Base-by-base conservation (phyloP, 2,888 invertebrate genomes). In the Taphrorychus bicolor region DNA sequence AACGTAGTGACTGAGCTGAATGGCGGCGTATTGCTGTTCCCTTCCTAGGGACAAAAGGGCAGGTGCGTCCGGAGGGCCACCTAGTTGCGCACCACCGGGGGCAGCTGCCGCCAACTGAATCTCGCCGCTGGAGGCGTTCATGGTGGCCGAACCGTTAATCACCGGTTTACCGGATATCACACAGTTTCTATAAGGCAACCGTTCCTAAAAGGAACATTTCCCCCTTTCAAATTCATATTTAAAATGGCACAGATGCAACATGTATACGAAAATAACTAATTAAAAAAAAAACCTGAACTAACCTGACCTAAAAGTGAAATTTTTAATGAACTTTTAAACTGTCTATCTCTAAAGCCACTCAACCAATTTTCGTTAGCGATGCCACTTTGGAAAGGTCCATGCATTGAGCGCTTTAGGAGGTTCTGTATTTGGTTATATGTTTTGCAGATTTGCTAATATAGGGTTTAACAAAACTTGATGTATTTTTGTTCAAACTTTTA, bases 1-100 rank as follows among this genome's bases (percentile, higher is more conserved):
- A 52, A 96, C 89, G 74, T 95, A 92, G 81, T 94, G 93, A 49
- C 94, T 92, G 59, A 96, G 84, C 77, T 92, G 91, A 59, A 94
- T 85, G 48, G 93, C 93, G 3, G 92, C 92, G 77, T 91, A 87
- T 76, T 88, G 88, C 75, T 88, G 89, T 75, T 89, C 89, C 71
- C 86, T 83, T 40, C 85, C 85, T 48, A 85, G 78, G 5, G 83
- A 81, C 42, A 85, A 76, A 54, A 86, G 74, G 5, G 84, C 82
- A 11, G 85, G 83, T 45, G 81, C 78, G 62, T 84, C 83, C 9
- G 80, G 80, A 1, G 77, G 78, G 1, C 70, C 75, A 5, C 64
- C 64, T 22, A 71, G 22, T 22, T 74, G 74, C 21, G 75, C 17
- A 16, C 11, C 7, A 9, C 24, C 63, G 65, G 18, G 70, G 69